Evolutionary conservation across 2,113 vertebrate genomes (phyloP).

Genomic region (Nanorana parkeri): DNA sequence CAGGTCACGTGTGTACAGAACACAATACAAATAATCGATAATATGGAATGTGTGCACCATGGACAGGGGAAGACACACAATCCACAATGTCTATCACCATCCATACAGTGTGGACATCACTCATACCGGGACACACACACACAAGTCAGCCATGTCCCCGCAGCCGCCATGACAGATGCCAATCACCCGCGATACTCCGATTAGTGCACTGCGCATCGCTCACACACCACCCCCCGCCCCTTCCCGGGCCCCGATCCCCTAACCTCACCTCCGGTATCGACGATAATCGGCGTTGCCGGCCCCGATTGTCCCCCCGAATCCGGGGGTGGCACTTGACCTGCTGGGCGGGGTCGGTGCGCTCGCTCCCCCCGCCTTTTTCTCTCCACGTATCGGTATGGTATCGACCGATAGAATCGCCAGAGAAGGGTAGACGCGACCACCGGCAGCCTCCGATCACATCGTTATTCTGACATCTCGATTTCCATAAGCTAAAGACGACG

Average conservation of each 20-base stretch:
- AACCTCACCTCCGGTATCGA: slow-evolving; percentile 33
- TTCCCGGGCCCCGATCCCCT: background rate
- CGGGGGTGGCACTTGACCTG: background rate
- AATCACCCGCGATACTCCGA: slow-evolving; percentile 24
- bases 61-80: no score
- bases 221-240: background rate
- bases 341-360: background rate
- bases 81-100: no score
- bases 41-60: no score
- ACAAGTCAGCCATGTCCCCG: background rate
- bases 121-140: no score
- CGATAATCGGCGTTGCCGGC: slow-evolving; percentile 22
- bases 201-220: background rate
- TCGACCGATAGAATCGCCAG: background rate
- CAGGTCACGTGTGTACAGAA: no score
- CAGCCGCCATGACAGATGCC: background rate
- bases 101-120: no score
- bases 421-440: background rate
- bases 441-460: background rate
- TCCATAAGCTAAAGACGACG: slow-evolving; percentile 1
- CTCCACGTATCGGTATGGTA: slow-evolving; percentile 19
- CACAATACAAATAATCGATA: no score
- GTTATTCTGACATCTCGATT: slow-evolving; percentile 41
- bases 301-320: background rate
- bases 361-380: background rate